These are phyloP conservation scores for Brevimyrus niger DNA, from an alignment of 2,113 vertebrate genomes.

Conservation along the genomic window DNA sequence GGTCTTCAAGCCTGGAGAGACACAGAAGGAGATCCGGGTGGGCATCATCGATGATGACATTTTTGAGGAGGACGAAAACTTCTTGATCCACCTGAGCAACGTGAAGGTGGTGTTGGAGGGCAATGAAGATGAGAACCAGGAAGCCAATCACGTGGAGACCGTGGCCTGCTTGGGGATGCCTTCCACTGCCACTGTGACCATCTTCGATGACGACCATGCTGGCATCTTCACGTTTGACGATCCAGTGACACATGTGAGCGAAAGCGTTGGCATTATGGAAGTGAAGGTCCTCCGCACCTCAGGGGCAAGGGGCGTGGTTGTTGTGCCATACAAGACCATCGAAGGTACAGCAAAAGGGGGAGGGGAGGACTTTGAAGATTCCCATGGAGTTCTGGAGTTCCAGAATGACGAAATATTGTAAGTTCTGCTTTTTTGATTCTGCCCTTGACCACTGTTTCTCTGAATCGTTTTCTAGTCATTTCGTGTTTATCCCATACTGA, in stretches of 20 bases:
- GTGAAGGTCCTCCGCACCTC: constrained; percentile 95
- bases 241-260: constrained; percentile 80
- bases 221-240: constrained; percentile 99
- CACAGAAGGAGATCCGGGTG: constrained; percentile 85
- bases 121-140: constrained; percentile 60
- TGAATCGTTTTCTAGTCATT: background rate
- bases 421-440: constrained; percentile 52
- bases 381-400: constrained; percentile 86
- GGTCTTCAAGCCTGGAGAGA: constrained; percentile 90
- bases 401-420: constrained; percentile 98
- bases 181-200: constrained; percentile 83
- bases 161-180: constrained; percentile 79
- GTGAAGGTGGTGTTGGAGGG: constrained; percentile 71
- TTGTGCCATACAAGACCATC: constrained; percentile 88
- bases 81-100: constrained; percentile 87
- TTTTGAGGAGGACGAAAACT: constrained; percentile 98
- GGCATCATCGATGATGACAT: constrained; percentile 97
- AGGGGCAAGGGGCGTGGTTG: constrained; percentile 88
- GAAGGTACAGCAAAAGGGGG: constrained; percentile 87
- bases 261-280: constrained; percentile 94
- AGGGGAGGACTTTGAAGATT: constrained; percentile 94
- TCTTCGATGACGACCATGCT: constrained; percentile 95
- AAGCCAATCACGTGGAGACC: constrained; percentile 64
- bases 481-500: constrained; percentile 2
- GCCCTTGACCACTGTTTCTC: background rate